These are phyloP conservation scores for Cheilosia vernalis DNA, from an alignment of 2,888 invertebrate genomes.

Conservation along the genomic window DNA sequence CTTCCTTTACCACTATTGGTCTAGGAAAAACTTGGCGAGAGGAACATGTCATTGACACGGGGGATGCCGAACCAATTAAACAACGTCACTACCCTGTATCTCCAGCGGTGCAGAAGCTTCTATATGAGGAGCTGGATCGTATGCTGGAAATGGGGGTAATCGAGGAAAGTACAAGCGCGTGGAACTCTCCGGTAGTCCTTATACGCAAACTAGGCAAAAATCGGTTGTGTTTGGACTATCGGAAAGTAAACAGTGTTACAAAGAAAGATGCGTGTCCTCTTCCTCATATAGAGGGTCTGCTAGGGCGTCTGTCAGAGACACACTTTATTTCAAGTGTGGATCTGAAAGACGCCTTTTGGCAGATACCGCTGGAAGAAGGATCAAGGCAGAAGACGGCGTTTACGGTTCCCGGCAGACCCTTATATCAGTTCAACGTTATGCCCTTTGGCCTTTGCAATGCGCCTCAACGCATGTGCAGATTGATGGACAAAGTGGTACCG, in stretches of 20 bases:
- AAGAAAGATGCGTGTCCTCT: constrained; percentile 34
- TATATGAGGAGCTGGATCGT: constrained; percentile 42
- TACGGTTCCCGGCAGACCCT: constrained; percentile 41
- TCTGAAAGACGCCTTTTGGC: constrained; percentile 52
- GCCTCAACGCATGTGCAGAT: neutral
- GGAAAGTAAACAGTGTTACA: constrained; percentile 33
- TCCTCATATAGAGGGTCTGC: constrained; percentile 40
- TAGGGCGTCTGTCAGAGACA: constrained; percentile 12
- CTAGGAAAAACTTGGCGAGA: constrained; percentile 16
- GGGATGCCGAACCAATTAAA: constrained; percentile 25
- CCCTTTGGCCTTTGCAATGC: constrained; percentile 40
- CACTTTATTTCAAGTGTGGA: constrained; percentile 8
- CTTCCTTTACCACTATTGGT: constrained; percentile 35
- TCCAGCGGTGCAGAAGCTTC: constrained; percentile 35
- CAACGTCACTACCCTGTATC: constrained; percentile 32
- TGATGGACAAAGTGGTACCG: constrained; percentile 5
- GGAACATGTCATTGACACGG: constrained; percentile 33
- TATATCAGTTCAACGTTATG: constrained; percentile 49
- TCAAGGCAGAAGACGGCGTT: constrained; percentile 45
- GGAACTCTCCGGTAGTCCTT: constrained; percentile 48
- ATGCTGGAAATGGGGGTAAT: constrained; percentile 51
- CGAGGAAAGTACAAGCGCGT: constrained; percentile 47
- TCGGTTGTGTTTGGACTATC: constrained; percentile 47
- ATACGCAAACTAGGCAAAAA: constrained; percentile 57
- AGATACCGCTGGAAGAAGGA: constrained; percentile 18